These are phyloP conservation scores for Tetramorium alpestre DNA, from an alignment of 1,140 invertebrate species.

Conservation along the genomic window DNA sequence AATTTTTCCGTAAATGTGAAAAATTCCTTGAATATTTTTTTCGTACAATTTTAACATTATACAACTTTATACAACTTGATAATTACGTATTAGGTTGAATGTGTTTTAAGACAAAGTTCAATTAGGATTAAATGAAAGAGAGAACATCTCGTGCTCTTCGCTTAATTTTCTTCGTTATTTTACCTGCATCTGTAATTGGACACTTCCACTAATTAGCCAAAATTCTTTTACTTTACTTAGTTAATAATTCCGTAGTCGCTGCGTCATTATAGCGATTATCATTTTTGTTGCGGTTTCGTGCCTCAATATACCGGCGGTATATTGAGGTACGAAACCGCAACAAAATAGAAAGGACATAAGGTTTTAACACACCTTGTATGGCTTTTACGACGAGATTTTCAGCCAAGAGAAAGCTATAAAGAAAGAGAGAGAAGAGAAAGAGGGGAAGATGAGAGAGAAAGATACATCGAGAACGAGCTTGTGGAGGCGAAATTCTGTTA, in stretches of 20 bases:
- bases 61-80: background rate
- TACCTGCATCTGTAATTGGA: background rate
- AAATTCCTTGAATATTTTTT: background rate
- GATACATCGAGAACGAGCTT: constrained; percentile 20
- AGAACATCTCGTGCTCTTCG: background rate
- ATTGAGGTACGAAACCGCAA: too few species aligned
- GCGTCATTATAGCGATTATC: background rate
- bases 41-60: background rate
- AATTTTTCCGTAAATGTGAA: background rate
- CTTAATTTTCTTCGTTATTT: background rate
- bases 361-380: constrained; percentile 1
- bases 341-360: background rate
- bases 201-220: background rate
- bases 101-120: background rate
- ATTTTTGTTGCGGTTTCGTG: background rate
- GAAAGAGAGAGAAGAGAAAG: background rate
- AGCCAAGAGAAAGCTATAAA: background rate
- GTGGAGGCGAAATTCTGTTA: constrained; percentile 46
- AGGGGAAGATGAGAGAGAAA: background rate
- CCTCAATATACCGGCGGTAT: background rate
- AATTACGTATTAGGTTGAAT: background rate
- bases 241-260: constrained; percentile 4
- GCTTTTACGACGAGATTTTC: constrained; percentile 37
- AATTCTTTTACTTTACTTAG: background rate
- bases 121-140: background rate